Evolutionary conservation across 1,140 invertebrate genomes (phyloP).

Genomic region (Megalopta genalis): DNA sequence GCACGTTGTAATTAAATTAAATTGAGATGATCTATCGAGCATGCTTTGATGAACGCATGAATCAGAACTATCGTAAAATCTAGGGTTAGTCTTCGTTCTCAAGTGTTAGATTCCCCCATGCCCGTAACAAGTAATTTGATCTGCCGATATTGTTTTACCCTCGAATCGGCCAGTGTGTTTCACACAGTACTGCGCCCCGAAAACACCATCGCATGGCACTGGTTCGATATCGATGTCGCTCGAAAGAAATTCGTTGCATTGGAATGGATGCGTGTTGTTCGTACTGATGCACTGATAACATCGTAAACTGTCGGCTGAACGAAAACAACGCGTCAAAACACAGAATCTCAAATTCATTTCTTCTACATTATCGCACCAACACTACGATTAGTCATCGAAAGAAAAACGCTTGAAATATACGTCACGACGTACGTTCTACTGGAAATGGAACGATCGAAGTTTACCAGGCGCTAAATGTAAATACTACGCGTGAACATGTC

Average conservation of each 20-base stretch:
- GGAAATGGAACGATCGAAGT: neutral
- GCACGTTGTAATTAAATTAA: neutral
- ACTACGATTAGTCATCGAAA: neutral
- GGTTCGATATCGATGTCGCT: slow-evolving; percentile 85
- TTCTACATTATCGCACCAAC: neutral
- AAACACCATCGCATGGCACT: slow-evolving; percentile 88
- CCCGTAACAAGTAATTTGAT: neutral
- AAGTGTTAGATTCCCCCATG: slow-evolving; percentile 3
- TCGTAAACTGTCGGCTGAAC: slow-evolving; percentile 84
- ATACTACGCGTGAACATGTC: neutral
- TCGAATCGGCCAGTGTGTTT: slow-evolving; percentile 96
- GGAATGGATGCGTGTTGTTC: slow-evolving; percentile 87
- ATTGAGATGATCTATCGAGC: neutral
- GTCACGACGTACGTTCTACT: neutral
- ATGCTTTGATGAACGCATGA: neutral
- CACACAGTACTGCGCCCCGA: slow-evolving; percentile 93
- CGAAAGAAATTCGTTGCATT: slow-evolving; percentile 93
- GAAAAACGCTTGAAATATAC: neutral
- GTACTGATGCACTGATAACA: slow-evolving; percentile 95
- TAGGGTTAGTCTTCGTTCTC: slow-evolving; percentile 17
- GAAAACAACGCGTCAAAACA: slow-evolving; percentile 60
- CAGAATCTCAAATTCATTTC: neutral
- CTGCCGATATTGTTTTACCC: slow-evolving; percentile 83
- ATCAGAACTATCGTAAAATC: neutral
- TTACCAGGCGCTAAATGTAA: neutral